These are phyloP conservation scores for Pyrocoelia pectoralis DNA, from an alignment of 2,888 invertebrate genomes.

Conservation along the genomic window DNA sequence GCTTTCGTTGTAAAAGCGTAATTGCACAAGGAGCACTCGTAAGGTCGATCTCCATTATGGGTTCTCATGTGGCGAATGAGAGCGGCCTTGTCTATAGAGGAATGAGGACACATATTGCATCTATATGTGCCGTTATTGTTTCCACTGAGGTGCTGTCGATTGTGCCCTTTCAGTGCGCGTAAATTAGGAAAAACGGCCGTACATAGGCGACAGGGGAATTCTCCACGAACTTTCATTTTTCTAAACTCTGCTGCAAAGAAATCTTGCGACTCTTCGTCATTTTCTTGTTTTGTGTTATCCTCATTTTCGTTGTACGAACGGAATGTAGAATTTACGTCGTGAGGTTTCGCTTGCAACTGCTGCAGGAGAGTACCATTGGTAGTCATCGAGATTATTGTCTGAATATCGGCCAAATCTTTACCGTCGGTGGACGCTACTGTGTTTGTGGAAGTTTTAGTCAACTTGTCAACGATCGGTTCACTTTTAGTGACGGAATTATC, in stretches of 20 bases:
- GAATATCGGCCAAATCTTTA: constrained; percentile 86
- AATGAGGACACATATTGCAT: constrained; percentile 93
- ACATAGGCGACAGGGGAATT: constrained; percentile 92
- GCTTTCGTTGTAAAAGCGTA: constrained; percentile 98
- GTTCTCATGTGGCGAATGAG: constrained; percentile 91
- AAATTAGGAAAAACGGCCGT: constrained; percentile 87
- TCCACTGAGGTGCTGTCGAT: constrained; percentile 82
- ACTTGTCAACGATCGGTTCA: constrained; percentile 27
- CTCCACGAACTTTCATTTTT: constrained; percentile 88
- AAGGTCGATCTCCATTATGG: constrained; percentile 95
- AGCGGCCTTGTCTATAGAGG: constrained; percentile 89
- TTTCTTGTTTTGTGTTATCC: constrained; percentile 44
- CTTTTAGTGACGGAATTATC: constrained; percentile 67
- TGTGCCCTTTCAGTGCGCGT: constrained; percentile 90
- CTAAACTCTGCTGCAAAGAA: constrained; percentile 84
- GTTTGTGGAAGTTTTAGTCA: constrained; percentile 44
- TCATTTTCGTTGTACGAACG: constrained; percentile 33
- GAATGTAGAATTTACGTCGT: constrained; percentile 54
- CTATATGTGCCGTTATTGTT: constrained; percentile 82
- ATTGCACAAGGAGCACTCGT: constrained; percentile 93
- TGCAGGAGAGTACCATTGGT: constrained; percentile 73
- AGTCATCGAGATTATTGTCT: constrained; percentile 82
- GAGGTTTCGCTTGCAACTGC: constrained; percentile 64
- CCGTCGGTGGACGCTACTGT: constrained; percentile 57
- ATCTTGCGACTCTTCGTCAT: constrained; percentile 78